Evolutionary conservation across 2,113 vertebrate species (phyloP).

Genomic region (Parus major): DNA sequence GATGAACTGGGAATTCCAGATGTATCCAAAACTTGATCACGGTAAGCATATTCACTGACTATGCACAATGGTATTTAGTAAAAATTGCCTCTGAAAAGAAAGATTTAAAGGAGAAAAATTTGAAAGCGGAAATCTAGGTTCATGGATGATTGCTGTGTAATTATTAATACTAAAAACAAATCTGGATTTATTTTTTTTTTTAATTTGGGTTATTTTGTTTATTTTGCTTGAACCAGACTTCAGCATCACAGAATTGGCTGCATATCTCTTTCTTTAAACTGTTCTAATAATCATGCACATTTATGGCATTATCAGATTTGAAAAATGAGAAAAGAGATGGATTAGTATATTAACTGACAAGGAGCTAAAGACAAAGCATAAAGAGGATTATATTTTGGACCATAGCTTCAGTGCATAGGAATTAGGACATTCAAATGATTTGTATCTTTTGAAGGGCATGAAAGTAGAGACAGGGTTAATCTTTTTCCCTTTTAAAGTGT

Average conservation of each 20-base stretch:
- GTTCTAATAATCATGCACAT: background rate
- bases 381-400: background rate
- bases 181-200: fast-evolving
- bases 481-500: background rate
- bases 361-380: background rate
- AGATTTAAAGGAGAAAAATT: background rate
- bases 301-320: background rate
- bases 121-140: background rate
- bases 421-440: background rate
- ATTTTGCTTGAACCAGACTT: background rate
- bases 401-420: background rate
- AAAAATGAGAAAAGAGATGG: background rate
- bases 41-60: background rate
- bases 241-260: background rate
- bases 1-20: background rate
- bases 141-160: background rate
- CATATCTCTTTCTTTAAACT: background rate
- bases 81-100: background rate
- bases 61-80: background rate
- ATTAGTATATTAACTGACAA: background rate
- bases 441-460: background rate
- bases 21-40: background rate
- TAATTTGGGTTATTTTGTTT: background rate
- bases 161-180: background rate
- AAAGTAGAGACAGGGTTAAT: background rate